Base-by-base conservation (phyloP, 1,140 invertebrate genomes). In the Drosophila pseudoobscura region DNA sequence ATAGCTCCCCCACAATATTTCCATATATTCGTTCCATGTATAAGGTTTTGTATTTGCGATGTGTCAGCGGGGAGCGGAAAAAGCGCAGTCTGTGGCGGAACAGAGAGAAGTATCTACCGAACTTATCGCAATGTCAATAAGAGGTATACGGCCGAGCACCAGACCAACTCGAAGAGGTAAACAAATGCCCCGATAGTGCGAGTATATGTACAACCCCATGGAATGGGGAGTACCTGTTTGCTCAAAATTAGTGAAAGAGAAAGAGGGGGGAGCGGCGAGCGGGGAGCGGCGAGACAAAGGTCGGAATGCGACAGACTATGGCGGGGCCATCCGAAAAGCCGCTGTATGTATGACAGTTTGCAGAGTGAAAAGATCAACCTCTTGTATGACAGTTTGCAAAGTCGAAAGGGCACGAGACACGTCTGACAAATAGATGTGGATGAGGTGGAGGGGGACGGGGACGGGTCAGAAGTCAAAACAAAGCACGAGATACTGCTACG, bases 51-150 rank as follows among this genome's bases (percentile, higher is more conserved):
- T 26, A 7, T 6, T 35, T 50, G 20, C 20, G 8, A 17, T 51
- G 63, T 57, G 29, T 51, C 35, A 35, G 35, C 17, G 44, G 3
- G 9, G 7, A 11, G 31, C 35, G 62, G 39, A 73, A 63, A 50
- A 57, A 73, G 35, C 71, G 59, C 53, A 73, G 52, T 64, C 56
- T 64, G 35, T 64, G 58, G 29, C 60, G 35, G 35, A 39, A 60
- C 47, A 68, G 51, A 44, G 52, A 4, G 4, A 39, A 13, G 11
- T 74, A 74, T 58, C 59, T 58, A 53, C 39, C 22, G 62, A 74
- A 78, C 63, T 78, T 82, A 87, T 87, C 82, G 73, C 39, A 72
- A 75, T 53, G 83, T 82, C 82, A 85, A 85, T 73, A 85, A 15
- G 11, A 45, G 51, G 15, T 54, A 57, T 49, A 50, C 11, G 58